Base-by-base conservation (phyloP, 1,140 invertebrate genomes). In the Ptiloglossa arizonensis region DNA sequence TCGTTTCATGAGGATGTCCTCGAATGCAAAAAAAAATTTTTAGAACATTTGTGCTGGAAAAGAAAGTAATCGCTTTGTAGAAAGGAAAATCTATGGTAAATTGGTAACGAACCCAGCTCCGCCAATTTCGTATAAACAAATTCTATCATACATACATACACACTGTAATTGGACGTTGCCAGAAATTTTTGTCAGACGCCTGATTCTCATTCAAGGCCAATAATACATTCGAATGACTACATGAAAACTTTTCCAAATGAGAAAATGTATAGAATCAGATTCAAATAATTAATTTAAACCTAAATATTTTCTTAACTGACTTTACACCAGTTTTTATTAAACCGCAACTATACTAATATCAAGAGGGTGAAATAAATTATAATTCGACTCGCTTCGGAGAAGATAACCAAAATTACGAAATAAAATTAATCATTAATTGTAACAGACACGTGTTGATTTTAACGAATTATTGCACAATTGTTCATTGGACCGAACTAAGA, bases 21-120 rank as follows among this genome's bases (percentile, higher is more conserved):
- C 44, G 24, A 24, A 52, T 50, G 60, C 35, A 27, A 68, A 17
- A 24, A n/a, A 5, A 29, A 9, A n/a, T 70, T 32, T 69, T 24
- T 9, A 29, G 54, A 76, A 60, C 52, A 52, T 48, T 69, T 41
- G 44, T 76, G 54, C 9, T 50, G 56, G 64, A 68, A 76, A 74
- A 56, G 50, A 56, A 74, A 74, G 56, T 67, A 67, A 74, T 74
- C 50, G 72, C 24, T 50, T 46, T 5, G 35, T 54, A 66, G 60
- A 24, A 54, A 38, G 48, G 48, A 73, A 52, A 73, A 73, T 59
- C 71, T 54, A 60, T 52, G 48, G 71, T 66, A 64, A 73, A 73
- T 63, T 64, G 71, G 60, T 64, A 52, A 64, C 57, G 71, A 50
- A 27, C 70, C 64, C 59, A 60, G 59, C n/a, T 19, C 13, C 24